Base-by-base conservation (phyloP, 2,888 invertebrate species). In the Coleophora deauratella region DNA sequence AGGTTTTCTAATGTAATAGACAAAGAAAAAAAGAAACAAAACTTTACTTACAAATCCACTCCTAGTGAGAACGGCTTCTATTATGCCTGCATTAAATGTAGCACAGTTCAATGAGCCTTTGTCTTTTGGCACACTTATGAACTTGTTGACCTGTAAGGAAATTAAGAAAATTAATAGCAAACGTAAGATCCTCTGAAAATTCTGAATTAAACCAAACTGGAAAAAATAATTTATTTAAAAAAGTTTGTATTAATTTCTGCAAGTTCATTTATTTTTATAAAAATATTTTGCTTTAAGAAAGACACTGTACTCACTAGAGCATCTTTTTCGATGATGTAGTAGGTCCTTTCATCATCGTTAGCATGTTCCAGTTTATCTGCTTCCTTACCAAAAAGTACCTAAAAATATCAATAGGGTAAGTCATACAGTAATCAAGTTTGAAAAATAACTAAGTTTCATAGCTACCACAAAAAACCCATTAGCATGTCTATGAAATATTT, bases 351-450 rank as follows among this genome's bases (percentile, higher is more conserved):
- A 84, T 99, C 98, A 79, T 99, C 99, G 77, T 98, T 99, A 2
- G 98, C 97, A 78, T 98, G 97, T 67, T 99, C 99, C 50, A 99
- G 73, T 69, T 99, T 99, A 68, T 99, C 99, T 28, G 99, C 99
- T 85, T 99, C 99, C 66, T 96, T 95, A 1, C 98, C 98, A 88
- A 98, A 99, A 13, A 99, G 79, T 40, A 94, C 95, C 92, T 94
- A 72, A 40, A 88, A 86, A 43, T 4, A 14, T 7, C 15, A 14
- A 39, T 27, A 39, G 6, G 6, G 6, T 4, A 21, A 21, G 21
- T 21, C 3, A n/a, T n/a, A n/a, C n/a, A n/a, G n/a, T n/a, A n/a
- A n/a, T n/a, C n/a, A n/a, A n/a, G n/a, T n/a, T n/a, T n/a, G n/a
- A n/a, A n/a, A n/a, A n/a, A n/a, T n/a, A n/a, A n/a, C n/a, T n/a